Conservation (phyloP, 2,888 invertebrate genomes). For the Drosophila pegasa region DNA sequence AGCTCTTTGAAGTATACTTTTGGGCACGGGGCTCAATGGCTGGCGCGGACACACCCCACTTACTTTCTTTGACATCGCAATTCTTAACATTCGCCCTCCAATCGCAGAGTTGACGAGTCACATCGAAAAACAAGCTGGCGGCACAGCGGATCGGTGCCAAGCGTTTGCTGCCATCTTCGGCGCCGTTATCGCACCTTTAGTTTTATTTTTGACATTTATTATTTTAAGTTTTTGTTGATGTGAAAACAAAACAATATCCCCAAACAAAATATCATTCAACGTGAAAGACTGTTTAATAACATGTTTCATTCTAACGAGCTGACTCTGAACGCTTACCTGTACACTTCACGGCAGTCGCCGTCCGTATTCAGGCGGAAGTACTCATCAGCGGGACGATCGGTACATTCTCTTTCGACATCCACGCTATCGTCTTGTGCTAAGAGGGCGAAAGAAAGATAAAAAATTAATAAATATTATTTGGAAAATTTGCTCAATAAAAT, state of each 20-base stretch:
- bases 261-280: constrained; percentile 11
- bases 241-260: constrained; percentile 47
- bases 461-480: background rate
- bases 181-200: constrained; percentile 95
- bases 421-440: constrained; percentile 86
- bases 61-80: constrained; percentile 97
- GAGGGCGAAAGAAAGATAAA: constrained; percentile 21
- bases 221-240: constrained; percentile 21
- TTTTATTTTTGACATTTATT: constrained; percentile 33
- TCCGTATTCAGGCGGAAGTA: constrained; percentile 94
- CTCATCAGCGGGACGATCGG: constrained; percentile 94
- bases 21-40: constrained; percentile 40
- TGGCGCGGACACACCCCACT: constrained; percentile 86
- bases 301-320: constrained; percentile 6
- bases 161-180: constrained; percentile 93
- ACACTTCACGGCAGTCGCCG: constrained; percentile 96
- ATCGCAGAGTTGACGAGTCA: constrained; percentile 97
- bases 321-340: constrained; percentile 88
- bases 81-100: constrained; percentile 98
- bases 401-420: constrained; percentile 93
- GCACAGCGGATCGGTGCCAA: constrained; percentile 96
- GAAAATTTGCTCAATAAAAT: background rate
- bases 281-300: constrained; percentile 1
- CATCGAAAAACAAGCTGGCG: constrained; percentile 96
- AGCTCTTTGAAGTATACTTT: constrained; percentile 39